phyloP scores from a whole-genome alignment of 53 echinoderm and acorn worm species.

The Hippasteria phrygiana region DNA sequence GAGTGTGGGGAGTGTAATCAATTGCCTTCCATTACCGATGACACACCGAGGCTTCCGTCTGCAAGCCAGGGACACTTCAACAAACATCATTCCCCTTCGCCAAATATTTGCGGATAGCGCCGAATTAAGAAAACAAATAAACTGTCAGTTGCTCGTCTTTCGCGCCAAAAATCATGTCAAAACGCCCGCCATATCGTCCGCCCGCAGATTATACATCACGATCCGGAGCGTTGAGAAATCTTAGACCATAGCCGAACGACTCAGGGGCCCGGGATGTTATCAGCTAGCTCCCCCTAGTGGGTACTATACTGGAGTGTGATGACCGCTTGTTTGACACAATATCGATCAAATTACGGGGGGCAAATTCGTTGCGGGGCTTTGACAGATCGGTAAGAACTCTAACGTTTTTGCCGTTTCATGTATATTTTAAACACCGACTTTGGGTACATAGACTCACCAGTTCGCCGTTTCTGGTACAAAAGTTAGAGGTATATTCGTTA shows the following conservation, averaged over 20 bases:
- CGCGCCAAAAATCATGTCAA: neutral
- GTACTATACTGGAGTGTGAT: neutral
- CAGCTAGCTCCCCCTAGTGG: neutral
- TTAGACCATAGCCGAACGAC: neutral
- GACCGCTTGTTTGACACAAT: neutral
- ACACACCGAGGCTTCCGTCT: neutral
- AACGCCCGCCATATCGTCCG: neutral
- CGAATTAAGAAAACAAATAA: constrained; percentile 18
- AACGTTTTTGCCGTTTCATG: neutral
- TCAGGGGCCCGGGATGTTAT: neutral
- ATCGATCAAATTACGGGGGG: neutral
- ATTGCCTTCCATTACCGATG: neutral
- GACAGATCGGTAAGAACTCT: neutral
- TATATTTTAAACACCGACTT: too few relatives aligned
- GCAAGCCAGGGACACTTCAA: neutral
- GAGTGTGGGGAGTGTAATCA: too few relatives aligned
- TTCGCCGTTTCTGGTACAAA: too few relatives aligned
- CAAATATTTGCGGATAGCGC: constrained; percentile 38
- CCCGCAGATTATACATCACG: neutral
- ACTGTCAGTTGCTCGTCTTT: constrained; percentile 24
- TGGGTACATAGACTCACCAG: too few relatives aligned
- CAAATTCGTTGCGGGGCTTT: neutral
- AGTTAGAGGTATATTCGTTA: too few relatives aligned
- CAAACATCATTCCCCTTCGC: neutral
- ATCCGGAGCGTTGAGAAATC: neutral